phyloP scores from a whole-genome alignment of 1,140 invertebrate genomes.

The Pachyrhynchus sulphureomaculatus region DNA sequence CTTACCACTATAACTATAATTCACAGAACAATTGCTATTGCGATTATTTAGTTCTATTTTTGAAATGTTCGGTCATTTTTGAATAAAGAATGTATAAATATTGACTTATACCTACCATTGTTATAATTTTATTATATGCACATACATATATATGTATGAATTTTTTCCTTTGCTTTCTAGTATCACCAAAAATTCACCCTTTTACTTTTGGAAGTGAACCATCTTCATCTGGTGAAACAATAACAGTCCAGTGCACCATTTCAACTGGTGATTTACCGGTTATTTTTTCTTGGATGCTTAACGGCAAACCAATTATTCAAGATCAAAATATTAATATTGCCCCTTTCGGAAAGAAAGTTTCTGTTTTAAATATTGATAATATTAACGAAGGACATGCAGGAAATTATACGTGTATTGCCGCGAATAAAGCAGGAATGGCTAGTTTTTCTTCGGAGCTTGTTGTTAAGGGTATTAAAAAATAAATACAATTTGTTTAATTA shows the following conservation, averaged over 20 bases:
- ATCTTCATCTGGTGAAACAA: conserved; percentile 49
- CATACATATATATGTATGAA: too few relatives aligned
- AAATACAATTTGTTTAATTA: too few relatives aligned
- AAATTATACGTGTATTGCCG: conserved; percentile 69
- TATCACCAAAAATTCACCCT: conserved; percentile 63
- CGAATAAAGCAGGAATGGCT: conserved; percentile 68
- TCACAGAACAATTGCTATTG: too few relatives aligned
- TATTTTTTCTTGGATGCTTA: conserved; percentile 67
- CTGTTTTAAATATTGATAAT: conserved; percentile 73
- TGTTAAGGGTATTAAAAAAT: conserved; percentile 63
- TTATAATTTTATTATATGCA: too few relatives aligned
- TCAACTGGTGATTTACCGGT: conserved; percentile 45
- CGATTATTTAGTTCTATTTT: too few relatives aligned
- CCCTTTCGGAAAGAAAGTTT: conserved; percentile 67
- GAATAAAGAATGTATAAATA: too few relatives aligned
- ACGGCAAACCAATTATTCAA: conserved; percentile 53
- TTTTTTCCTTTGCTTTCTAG: too few relatives aligned
- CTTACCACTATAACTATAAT: too few relatives aligned
- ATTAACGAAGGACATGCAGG: conserved; percentile 68
- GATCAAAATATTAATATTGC: conserved; percentile 39
- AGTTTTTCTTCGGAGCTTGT: conserved; percentile 67
- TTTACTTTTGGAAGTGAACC: conserved; percentile 65
- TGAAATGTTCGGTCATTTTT: too few relatives aligned
- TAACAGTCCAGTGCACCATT: conserved; percentile 42
- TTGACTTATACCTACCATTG: too few relatives aligned